Base-by-base conservation (phyloP, 2,888 invertebrate species). In the Hypolimnas misippus region DNA sequence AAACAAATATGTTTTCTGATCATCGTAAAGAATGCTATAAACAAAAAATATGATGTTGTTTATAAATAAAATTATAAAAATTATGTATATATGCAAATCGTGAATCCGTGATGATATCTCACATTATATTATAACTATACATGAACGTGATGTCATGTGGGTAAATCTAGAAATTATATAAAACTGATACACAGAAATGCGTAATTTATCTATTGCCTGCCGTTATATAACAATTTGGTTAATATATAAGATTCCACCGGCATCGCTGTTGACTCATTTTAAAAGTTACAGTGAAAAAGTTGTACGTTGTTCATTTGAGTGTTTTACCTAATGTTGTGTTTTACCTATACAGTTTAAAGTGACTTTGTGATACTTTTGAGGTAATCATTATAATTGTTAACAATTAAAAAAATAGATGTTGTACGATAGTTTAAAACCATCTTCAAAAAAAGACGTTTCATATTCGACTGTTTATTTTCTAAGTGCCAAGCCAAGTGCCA, bases 81-180 rank as follows among this genome's bases (percentile, higher is more conserved):
- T 56, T 51, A 60, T 49, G 5, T 38, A n/a, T n/a, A n/a, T n/a
- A 56, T 53, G 44, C 31, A n/a, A 55, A 61, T 38, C 63, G 57
- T 64, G 61, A 64, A 53, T 44, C 56, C 7, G 38, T 16, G 33
- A 53, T 65, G 49, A 21, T 46, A 62, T 62, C 62, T 38, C 17
- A 54, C 35, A 57, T 44, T 10, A 46, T 40, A 59, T 25, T 40
- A 17, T 33, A 10, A 33, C 33, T 33, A 33, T 40, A 46, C 51
- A 35, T 53, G 56, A 31, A 12, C 33, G 35, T 66, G 65, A 63
- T 57, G 60, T 66, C 66, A 66, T 29, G 19, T 17, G 33, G 33
- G 53, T 35, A 50, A 50, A 46, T 33, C 35, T 42, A 29, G 53
- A 21, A 29, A 63, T 38, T 51, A 54, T 40, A 63, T 31, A 29